Evolutionary conservation across 2,113 vertebrate genomes (phyloP).

Genomic region (Pachycephala philippinensis): DNA sequence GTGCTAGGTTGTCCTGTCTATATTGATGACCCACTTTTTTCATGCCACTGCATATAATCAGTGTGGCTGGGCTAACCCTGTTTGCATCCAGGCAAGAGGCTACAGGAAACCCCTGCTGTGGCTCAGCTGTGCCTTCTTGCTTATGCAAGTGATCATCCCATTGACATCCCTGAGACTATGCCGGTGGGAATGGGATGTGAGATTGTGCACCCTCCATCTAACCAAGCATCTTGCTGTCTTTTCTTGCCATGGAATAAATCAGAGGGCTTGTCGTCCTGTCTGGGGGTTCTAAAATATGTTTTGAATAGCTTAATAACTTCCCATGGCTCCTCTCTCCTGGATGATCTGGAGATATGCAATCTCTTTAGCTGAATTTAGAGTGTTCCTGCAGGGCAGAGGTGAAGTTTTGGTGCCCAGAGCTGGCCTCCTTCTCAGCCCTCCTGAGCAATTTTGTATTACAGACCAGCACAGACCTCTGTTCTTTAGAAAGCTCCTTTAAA

Average conservation of each 20-base stretch:
- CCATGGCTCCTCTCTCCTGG: neutral
- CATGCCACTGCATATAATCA: neutral
- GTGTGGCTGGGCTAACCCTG: neutral
- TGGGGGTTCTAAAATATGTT: neutral
- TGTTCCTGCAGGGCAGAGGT: neutral
- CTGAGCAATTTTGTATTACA: neutral
- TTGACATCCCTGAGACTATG: neutral
- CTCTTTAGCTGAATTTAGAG: neutral
- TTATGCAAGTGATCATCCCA: neutral
- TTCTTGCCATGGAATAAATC: neutral
- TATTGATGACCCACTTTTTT: neutral
- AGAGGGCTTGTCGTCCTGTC: neutral
- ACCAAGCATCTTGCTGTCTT: neutral
- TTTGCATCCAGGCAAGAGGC: neutral
- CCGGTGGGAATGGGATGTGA: neutral
- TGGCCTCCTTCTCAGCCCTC: neutral
- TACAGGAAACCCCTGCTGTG: neutral
- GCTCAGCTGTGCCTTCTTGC: neutral
- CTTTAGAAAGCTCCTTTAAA: neutral
- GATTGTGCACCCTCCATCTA: neutral
- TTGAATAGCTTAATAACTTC: neutral
- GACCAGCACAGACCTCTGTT: neutral
- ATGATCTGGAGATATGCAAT: neutral
- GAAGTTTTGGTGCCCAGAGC: neutral
- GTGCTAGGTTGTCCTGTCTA: neutral